These are phyloP conservation scores for Chelonus formosanus DNA, from an alignment of 2,888 invertebrate genomes.

Conservation along the genomic window DNA sequence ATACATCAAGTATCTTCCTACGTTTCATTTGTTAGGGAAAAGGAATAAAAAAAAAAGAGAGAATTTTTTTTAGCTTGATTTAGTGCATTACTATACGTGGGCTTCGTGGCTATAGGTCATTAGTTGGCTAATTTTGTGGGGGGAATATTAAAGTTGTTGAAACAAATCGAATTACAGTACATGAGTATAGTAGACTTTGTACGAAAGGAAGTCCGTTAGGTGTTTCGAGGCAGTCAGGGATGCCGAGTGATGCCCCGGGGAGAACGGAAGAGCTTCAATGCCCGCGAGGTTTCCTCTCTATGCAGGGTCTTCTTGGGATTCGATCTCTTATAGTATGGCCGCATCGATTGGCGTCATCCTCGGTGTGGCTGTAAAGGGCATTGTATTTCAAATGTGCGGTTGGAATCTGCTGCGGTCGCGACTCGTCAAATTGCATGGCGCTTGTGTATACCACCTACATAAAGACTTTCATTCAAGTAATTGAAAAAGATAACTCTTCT, in stretches of 20 bases:
- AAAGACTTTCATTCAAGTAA: too few relatives aligned
- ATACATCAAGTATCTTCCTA: neutral
- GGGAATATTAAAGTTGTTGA: constrained; percentile 36
- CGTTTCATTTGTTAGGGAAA: neutral
- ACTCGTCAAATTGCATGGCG: neutral
- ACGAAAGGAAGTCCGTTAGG: constrained; percentile 63
- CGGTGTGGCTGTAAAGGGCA: constrained; percentile 24
- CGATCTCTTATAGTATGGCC: constrained; percentile 40
- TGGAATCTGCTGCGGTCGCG: constrained; percentile 11
- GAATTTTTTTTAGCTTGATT: constrained; percentile 2
- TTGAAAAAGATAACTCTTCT: too few relatives aligned
- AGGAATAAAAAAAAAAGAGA: neutral
- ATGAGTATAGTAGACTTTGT: constrained; percentile 48
- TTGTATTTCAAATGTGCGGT: constrained; percentile 26
- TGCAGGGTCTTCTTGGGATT: constrained; percentile 60
- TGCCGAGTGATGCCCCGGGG: constrained; percentile 49
- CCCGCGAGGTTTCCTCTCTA: constrained; percentile 63
- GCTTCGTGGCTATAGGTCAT: constrained; percentile 7
- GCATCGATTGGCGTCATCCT: constrained; percentile 51
- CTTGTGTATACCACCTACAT: neutral
- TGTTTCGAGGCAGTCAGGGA: constrained; percentile 51
- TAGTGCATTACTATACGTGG: neutral
- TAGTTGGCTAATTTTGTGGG: constrained; percentile 33
- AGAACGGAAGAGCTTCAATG: constrained; percentile 51
- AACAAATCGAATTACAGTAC: constrained; percentile 52